Percentiles rank a stretch among this genome's conserved stretches.
These are phyloP conservation scores for Trachurus trachurus DNA, from an alignment of 2,797 vertebrate genomes.

Conservation along the genomic window DNA sequence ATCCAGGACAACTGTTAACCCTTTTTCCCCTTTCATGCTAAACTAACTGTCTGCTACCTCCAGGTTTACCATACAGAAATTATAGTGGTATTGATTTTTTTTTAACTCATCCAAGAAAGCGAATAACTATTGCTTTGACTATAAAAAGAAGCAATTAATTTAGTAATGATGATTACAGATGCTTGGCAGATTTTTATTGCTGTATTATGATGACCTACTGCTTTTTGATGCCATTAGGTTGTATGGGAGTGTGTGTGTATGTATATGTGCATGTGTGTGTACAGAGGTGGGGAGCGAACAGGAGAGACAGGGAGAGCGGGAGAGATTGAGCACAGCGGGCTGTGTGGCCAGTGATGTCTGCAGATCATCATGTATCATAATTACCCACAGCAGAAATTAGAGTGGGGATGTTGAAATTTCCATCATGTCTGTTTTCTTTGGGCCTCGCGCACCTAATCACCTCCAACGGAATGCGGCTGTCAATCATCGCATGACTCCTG, in stretches of 20 bases:
- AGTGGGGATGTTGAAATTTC: slow-evolving; percentile 83
- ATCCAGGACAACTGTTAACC: neutral
- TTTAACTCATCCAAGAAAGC: neutral
- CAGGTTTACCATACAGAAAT: neutral
- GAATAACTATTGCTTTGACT: neutral
- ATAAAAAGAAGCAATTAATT: slow-evolving; percentile 13
- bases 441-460: slow-evolving; percentile 82
- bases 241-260: slow-evolving; percentile 30
- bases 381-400: slow-evolving; percentile 83
- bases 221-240: slow-evolving; percentile 32
- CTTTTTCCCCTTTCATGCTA: neutral
- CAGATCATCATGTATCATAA: slow-evolving; percentile 86
- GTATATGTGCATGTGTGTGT: slow-evolving; percentile 12
- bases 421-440: slow-evolving; percentile 86
- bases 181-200: slow-evolving; percentile 28
- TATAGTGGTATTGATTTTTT: neutral
- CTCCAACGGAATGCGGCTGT: slow-evolving; percentile 80
- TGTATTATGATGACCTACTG: slow-evolving; percentile 28
- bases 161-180: slow-evolving; percentile 15
- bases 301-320: slow-evolving; percentile 54
- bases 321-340: slow-evolving; percentile 67
- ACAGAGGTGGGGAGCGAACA: slow-evolving; percentile 38
- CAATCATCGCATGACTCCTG: slow-evolving; percentile 82
- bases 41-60: neutral
- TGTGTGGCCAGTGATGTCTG: slow-evolving; percentile 81